These are phyloP conservation scores for Holothuria glaberrima DNA, from an alignment of 35 echinoderm and acorn worm species.

Conservation along the genomic window DNA sequence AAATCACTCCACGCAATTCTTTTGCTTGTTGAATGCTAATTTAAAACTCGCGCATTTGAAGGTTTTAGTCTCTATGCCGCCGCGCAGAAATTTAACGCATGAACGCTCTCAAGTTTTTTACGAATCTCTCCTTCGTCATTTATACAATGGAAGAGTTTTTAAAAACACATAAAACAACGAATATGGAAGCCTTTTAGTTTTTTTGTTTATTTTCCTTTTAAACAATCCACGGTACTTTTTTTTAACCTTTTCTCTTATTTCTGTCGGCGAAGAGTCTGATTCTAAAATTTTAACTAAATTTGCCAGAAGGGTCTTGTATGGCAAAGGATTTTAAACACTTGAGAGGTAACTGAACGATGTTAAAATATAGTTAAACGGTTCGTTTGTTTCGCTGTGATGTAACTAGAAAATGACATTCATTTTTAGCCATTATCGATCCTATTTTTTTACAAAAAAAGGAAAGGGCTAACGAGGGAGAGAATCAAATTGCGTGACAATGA, in stretches of 20 bases:
- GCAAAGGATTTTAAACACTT: constrained; percentile 43
- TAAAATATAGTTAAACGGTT: constrained; percentile 41
- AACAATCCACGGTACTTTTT: not conserved
- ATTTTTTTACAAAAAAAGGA: constrained; percentile 7
- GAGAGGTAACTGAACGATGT: constrained; percentile 32
- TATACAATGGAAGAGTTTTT: not conserved
- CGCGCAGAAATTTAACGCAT: constrained; percentile 24
- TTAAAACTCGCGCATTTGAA: not conserved
- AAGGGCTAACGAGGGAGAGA: not conserved
- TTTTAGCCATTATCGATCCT: constrained; percentile 38
- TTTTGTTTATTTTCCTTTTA: constrained; percentile 33
- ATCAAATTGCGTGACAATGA: constrained; percentile 42
- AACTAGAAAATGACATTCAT: constrained; percentile 30
- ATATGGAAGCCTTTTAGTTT: constrained; percentile 12
- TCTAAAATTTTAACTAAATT: constrained; percentile 49
- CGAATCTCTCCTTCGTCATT: not conserved
- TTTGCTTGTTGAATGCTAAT: constrained; percentile 47
- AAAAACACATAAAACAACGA: constrained; percentile 37
- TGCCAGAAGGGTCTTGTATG: constrained; percentile 20
- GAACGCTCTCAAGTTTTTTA: constrained; percentile 15
- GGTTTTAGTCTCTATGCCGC: constrained; percentile 7
- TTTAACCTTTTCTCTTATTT: not conserved
- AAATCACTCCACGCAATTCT: constrained; percentile 32
- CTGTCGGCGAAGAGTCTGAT: constrained; percentile 25
- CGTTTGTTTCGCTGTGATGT: constrained; percentile 27